phyloP scores from a whole-genome alignment of 2,888 invertebrate genomes.

The Creontiades dilutus region DNA sequence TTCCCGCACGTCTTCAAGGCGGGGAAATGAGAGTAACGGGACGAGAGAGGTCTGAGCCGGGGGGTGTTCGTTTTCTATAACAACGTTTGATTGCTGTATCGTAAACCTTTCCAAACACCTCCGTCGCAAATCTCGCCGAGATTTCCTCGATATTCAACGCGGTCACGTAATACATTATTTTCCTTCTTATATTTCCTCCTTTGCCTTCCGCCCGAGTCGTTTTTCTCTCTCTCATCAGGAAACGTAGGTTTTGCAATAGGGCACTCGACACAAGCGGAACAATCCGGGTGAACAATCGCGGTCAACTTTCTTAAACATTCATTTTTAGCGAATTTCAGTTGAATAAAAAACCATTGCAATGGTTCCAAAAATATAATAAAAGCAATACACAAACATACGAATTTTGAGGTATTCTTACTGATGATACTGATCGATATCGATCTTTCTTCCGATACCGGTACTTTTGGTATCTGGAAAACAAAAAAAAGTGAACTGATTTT shows the following conservation, averaged over 20 bases:
- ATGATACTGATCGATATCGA: too few species aligned
- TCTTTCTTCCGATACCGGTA: too few species aligned
- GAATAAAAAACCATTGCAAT: too few species aligned
- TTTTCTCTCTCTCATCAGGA: background rate
- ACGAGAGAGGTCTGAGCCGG: background rate
- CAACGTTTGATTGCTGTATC: conserved; percentile 35
- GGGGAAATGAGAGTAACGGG: background rate
- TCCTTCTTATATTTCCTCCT: background rate
- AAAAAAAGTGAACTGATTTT: too few species aligned
- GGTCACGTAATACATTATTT: conserved; percentile 31
- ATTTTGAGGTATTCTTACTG: too few species aligned
- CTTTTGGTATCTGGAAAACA: too few species aligned
- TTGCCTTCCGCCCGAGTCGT: background rate
- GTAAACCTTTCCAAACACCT: conserved; percentile 19
- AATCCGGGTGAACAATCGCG: too few species aligned
- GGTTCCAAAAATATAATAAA: too few species aligned
- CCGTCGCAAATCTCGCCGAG: background rate
- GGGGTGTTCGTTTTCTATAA: conserved; percentile 26
- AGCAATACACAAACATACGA: too few species aligned
- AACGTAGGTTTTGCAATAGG: background rate
- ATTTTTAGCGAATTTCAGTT: too few species aligned
- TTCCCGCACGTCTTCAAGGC: background rate
- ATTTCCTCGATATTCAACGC: conserved; percentile 1
- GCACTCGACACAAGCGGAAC: background rate
- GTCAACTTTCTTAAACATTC: too few species aligned